Conservation (phyloP, 2,113 vertebrate genomes). For the Colinus virginianus region DNA sequence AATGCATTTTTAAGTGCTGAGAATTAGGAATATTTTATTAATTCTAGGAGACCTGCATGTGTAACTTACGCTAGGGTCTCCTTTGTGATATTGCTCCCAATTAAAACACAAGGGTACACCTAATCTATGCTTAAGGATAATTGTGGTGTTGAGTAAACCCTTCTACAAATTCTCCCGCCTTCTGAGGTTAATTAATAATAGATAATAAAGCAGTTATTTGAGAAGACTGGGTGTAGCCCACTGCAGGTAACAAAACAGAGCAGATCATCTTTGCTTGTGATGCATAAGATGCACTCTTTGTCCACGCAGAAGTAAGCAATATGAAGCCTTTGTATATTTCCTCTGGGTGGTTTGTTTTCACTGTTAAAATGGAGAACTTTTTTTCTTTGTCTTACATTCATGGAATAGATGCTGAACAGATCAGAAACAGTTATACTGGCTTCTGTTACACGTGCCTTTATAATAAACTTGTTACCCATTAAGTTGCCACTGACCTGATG, state of each 20-base stretch:
- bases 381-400: background rate
- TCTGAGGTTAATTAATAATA: background rate
- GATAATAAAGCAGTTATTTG: background rate
- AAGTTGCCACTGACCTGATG: background rate
- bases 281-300: background rate
- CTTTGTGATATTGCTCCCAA: background rate
- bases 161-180: background rate
- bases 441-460: background rate
- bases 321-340: background rate
- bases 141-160: background rate
- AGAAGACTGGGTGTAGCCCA: background rate
- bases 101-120: background rate
- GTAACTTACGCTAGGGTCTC: background rate
- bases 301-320: background rate
- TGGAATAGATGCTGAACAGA: background rate
- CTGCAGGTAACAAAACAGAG: background rate
- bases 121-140: background rate
- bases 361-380: background rate
- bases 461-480: background rate
- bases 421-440: background rate
- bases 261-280: background rate
- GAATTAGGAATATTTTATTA: constrained; percentile 64
- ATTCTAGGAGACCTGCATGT: constrained; percentile 38
- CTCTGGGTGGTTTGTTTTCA: background rate
- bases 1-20: constrained; percentile 68